phyloP scores from a whole-genome alignment of 2,797 vertebrate genomes.

The Notolepis coatsorum region DNA sequence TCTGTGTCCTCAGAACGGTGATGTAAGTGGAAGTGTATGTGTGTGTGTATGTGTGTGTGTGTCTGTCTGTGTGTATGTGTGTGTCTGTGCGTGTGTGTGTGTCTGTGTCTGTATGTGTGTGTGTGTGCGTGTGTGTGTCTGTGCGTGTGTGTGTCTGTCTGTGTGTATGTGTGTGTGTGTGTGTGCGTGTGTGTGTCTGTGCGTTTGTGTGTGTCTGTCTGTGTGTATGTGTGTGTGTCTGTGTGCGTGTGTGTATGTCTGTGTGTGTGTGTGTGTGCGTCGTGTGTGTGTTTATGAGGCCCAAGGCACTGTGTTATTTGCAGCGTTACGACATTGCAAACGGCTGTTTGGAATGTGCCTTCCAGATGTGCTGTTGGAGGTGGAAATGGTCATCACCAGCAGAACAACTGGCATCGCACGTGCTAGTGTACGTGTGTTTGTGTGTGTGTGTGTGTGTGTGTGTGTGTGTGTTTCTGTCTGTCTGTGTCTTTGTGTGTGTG shows the following conservation, averaged over 20 bases:
- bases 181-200: background rate
- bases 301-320: conserved; percentile 56
- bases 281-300: conserved; percentile 24
- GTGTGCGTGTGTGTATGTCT: background rate
- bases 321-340: conserved; percentile 54
- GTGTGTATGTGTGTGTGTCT: conserved; percentile 16
- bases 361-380: conserved; percentile 77
- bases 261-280: background rate
- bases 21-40: background rate
- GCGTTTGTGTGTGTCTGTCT: background rate
- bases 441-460: background rate
- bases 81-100: no score
- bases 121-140: conserved; percentile 6
- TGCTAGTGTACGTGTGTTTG: background rate
- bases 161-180: conserved; percentile 16
- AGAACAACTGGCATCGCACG: background rate
- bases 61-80: no score
- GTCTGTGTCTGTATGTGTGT: background rate
- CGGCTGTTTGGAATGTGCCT: conserved; percentile 69
- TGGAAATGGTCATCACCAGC: conserved; percentile 60
- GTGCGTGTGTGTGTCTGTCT: conserved; percentile 8
- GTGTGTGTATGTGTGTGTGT: no score
- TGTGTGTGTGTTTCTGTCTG: background rate
- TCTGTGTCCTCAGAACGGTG: conserved; percentile 20
- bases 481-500: background rate